Conservation (phyloP, 64 coral and sea anemone genomes). For the Orbicella faveolata region DNA sequence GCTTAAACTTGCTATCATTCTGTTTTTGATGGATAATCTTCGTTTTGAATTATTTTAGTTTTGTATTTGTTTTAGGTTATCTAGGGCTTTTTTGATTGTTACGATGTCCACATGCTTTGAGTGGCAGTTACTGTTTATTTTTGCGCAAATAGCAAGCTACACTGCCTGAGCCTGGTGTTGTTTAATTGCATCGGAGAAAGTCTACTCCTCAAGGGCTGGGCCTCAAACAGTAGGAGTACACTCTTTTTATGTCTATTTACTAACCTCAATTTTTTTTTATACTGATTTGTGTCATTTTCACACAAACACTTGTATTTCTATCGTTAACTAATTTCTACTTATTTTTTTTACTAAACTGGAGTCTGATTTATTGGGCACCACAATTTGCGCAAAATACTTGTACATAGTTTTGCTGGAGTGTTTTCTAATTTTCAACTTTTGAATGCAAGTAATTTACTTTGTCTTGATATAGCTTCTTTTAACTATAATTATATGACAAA, state of each 20-base stretch:
- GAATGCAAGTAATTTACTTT: not conserved
- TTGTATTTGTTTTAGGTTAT: constrained; percentile 3
- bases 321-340: not conserved
- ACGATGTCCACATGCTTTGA: not conserved
- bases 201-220: constrained; percentile 9
- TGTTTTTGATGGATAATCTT: not conserved
- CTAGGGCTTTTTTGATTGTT: not conserved
- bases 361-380: not conserved
- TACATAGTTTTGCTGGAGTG: constrained; percentile 22
- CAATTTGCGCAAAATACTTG: not conserved
- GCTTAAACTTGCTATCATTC: not conserved
- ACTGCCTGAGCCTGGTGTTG: not conserved
- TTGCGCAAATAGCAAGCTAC: not conserved
- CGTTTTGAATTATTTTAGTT: constrained; percentile 52
- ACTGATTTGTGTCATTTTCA: not conserved
- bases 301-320: not conserved
- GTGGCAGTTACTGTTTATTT: not conserved
- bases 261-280: not conserved
- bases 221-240: not conserved
- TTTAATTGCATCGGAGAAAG: not conserved
- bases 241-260: not conserved
- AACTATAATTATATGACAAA: constrained; percentile 9
- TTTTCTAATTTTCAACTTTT: constrained; percentile 26
- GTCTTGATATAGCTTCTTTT: constrained; percentile 16
- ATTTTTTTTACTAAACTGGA: not conserved